These are phyloP conservation scores for Thinocorus orbignyianus DNA, from an alignment of 2,113 vertebrate species.

Conservation along the genomic window DNA sequence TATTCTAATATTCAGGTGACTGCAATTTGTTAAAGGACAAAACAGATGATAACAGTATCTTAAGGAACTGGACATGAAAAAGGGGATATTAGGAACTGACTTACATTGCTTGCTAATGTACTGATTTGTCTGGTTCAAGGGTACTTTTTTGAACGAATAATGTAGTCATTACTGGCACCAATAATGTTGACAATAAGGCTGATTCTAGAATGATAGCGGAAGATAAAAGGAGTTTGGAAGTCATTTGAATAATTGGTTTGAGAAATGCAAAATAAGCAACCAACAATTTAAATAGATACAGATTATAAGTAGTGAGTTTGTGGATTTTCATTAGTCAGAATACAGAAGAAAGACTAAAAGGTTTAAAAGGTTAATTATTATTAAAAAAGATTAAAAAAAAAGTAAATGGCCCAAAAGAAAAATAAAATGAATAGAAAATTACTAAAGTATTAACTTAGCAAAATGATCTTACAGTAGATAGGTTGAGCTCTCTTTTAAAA, in stretches of 20 bases:
- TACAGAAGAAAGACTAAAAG: not conserved
- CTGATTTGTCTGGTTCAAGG: not conserved
- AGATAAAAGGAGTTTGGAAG: not conserved
- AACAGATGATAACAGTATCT: not conserved
- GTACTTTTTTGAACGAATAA: not conserved
- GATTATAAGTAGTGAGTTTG: not conserved
- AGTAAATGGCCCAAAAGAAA: not conserved
- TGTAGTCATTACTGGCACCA: constrained; percentile 27
- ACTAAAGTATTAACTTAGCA: not conserved
- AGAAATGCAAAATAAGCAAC: constrained; percentile 2
- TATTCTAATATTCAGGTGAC: not conserved
- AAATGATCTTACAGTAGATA: not conserved
- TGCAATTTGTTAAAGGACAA: not conserved
- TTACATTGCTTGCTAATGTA: not conserved
- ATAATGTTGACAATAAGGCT: constrained; percentile 1
- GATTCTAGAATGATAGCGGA: not conserved
- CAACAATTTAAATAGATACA: constrained; percentile 4
- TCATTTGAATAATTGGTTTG: constrained; percentile 28
- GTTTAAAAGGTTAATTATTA: constrained; percentile 24
- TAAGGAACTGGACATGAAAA: not conserved
- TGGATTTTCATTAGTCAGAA: not conserved
- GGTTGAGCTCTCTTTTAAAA: not conserved
- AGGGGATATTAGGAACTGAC: not conserved
- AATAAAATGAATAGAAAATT: not conserved
- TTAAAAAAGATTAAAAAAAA: not conserved